Evolutionary conservation across 2,113 vertebrate species (phyloP).

Genomic region (Scortum barcoo): DNA sequence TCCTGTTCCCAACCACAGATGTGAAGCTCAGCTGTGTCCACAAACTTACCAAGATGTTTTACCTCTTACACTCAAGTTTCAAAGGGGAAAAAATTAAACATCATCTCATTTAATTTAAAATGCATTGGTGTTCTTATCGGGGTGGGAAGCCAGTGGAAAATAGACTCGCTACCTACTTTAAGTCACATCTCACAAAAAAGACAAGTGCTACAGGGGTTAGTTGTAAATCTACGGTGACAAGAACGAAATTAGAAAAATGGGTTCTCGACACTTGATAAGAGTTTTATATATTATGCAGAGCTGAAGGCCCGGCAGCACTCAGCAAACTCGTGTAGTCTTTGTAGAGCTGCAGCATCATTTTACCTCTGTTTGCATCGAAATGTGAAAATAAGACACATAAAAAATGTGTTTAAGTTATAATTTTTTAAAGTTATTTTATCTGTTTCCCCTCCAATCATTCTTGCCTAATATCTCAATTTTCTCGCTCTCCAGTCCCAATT

Average conservation of each 20-base stretch:
- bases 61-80: background rate
- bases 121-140: constrained; percentile 5
- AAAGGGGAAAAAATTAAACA: background rate
- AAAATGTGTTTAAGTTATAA: background rate
- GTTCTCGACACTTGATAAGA: background rate
- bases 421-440: background rate
- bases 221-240: constrained; percentile 37
- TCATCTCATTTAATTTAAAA: background rate
- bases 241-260: constrained; percentile 22
- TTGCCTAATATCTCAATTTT: constrained; percentile 9
- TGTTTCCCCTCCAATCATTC: background rate
- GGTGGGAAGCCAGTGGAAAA: background rate
- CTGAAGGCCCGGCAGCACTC: background rate
- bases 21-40: background rate
- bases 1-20: background rate
- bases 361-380: background rate
- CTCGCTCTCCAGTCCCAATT: constrained; percentile 24
- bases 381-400: background rate
- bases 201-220: background rate
- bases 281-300: background rate
- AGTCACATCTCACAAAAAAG: background rate
- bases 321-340: background rate
- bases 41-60: background rate
- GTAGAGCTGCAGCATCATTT: background rate
- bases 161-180: background rate